These are phyloP conservation scores for Lamellibrachia luymesi DNA, from an alignment of 1,140 invertebrate species.

Conservation along the genomic window DNA sequence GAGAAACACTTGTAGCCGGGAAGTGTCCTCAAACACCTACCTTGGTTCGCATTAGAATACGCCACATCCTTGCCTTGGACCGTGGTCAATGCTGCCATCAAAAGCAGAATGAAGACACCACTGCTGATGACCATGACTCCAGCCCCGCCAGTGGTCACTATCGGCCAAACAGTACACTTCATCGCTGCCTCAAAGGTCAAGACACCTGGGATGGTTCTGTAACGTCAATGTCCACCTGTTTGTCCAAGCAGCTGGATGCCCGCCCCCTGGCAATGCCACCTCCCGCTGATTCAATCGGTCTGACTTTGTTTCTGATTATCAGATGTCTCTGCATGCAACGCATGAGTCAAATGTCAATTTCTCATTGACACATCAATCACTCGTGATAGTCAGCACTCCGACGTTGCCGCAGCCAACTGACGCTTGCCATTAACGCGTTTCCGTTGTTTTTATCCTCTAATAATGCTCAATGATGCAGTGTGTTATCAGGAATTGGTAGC, in stretches of 20 bases:
- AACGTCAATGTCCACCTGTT: background rate
- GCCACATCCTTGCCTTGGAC: background rate
- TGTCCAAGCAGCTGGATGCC: background rate
- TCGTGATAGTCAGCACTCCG: background rate
- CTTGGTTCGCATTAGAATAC: background rate
- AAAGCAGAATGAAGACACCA: background rate
- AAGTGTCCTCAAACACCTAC: background rate
- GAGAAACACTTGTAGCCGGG: background rate
- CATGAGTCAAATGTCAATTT: background rate
- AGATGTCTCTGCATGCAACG: background rate
- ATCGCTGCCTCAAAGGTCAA: background rate
- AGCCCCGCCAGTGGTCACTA: background rate
- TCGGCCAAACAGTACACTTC: background rate
- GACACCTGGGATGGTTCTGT: background rate
- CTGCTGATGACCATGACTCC: background rate
- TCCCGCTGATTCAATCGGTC: background rate
- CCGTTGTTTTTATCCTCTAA: background rate
- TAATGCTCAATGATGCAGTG: background rate
- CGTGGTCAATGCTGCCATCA: background rate
- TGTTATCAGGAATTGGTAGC: background rate
- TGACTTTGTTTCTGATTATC: background rate
- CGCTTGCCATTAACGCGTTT: background rate
- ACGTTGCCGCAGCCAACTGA: background rate
- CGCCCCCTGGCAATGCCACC: too few species aligned
- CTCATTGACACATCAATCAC: background rate